Percentiles rank a stretch among this genome's conserved stretches.
These are phyloP conservation scores for Leptobrachium ailaonicum DNA, from an alignment of 2,113 vertebrate genomes.

Conservation along the genomic window DNA sequence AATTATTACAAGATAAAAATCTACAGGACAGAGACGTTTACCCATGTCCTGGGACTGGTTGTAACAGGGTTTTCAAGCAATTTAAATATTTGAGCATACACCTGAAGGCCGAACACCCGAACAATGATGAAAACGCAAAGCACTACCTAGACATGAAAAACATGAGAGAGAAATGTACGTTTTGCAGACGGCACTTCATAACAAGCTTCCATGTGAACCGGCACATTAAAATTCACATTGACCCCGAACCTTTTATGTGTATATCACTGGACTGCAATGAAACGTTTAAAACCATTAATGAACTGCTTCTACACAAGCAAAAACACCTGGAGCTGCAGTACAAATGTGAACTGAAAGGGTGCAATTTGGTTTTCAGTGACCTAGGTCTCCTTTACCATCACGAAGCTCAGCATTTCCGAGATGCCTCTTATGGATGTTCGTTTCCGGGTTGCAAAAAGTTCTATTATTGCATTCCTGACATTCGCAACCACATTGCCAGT, in stretches of 20 bases:
- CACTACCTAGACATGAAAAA: slow-evolving; percentile 92
- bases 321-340: slow-evolving; percentile 85
- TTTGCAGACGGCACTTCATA: slow-evolving; percentile 90
- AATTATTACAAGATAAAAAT: slow-evolving; percentile 79
- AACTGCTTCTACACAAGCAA: slow-evolving; percentile 89
- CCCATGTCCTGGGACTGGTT: slow-evolving; percentile 87
- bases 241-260: slow-evolving; percentile 83
- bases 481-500: slow-evolving; percentile 82
- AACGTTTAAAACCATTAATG: slow-evolving; percentile 81
- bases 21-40: slow-evolving; percentile 91
- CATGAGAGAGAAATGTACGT: slow-evolving; percentile 88
- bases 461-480: slow-evolving; percentile 91
- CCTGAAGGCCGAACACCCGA: slow-evolving; percentile 87
- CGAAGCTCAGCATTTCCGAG: slow-evolving; percentile 94
- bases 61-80: slow-evolving; percentile 86
- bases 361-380: slow-evolving; percentile 88
- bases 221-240: slow-evolving; percentile 83
- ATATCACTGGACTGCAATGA: slow-evolving; percentile 84
- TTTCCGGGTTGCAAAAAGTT: slow-evolving; percentile 86
- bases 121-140: slow-evolving; percentile 86
- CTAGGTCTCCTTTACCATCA: slow-evolving; percentile 94
- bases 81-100: slow-evolving; percentile 95
- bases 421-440: slow-evolving; percentile 87
- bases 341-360: slow-evolving; percentile 89
- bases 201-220: slow-evolving; percentile 85